Conservation (phyloP, 2,888 invertebrate genomes). For the Eustalomyia histrio region DNA sequence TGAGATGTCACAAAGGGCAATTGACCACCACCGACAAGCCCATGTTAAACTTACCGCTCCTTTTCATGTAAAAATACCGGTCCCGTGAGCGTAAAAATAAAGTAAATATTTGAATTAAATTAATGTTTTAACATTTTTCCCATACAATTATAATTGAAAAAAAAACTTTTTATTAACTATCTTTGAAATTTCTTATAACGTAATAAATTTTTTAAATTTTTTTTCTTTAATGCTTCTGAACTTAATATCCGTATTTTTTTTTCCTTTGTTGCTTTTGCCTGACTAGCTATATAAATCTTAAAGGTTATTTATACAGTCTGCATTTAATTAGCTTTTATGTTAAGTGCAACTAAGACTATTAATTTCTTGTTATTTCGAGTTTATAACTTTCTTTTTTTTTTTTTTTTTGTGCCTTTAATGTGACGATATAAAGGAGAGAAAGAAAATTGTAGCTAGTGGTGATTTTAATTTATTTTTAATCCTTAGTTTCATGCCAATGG, state of each 20-base stretch:
- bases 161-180: neutral
- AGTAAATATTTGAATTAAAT: no score
- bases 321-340: constrained; percentile 52
- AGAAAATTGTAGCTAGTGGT: neutral
- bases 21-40: no score
- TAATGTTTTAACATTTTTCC: neutral
- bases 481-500: neutral
- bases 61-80: no score
- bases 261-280: neutral
- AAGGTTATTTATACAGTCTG: constrained; percentile 16
- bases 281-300: neutral
- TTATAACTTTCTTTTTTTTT: neutral
- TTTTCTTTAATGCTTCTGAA: neutral
- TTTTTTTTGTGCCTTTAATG: neutral
- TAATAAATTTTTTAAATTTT: no score
- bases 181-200: no score
- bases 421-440: neutral
- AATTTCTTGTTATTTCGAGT: constrained; percentile 25
- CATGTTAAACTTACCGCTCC: no score
- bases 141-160: neutral
- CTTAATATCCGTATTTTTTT: neutral
- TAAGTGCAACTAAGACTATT: constrained; percentile 37
- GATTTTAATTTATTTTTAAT: constrained; percentile 7
- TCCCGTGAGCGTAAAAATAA: no score
- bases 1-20: no score